phyloP scores from a whole-genome alignment of 2,888 invertebrate genomes.

The Xylota segnis region DNA sequence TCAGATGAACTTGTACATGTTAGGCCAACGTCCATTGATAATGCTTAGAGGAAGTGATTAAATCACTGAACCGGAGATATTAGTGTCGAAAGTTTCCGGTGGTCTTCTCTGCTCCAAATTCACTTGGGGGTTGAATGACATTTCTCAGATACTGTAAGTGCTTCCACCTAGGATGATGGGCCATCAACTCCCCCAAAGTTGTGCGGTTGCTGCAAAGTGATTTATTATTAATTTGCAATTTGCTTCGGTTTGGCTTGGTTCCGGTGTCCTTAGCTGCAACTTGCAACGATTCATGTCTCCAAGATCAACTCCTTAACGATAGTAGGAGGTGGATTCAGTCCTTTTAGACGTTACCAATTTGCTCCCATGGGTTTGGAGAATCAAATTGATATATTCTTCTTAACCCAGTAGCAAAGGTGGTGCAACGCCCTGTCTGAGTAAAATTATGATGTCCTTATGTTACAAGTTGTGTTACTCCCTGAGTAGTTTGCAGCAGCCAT shows the following conservation, averaged over 20 bases:
- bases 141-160: slow-evolving; percentile 20
- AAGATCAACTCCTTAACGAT: slow-evolving; percentile 44
- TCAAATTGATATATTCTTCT: slow-evolving; percentile 21
- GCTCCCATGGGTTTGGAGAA: slow-evolving; percentile 29
- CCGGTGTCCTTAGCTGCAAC: slow-evolving; percentile 56
- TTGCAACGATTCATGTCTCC: slow-evolving; percentile 15
- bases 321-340: slow-evolving; percentile 22
- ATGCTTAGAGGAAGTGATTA: slow-evolving; percentile 22
- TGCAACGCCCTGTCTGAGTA: slow-evolving; percentile 22
- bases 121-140: slow-evolving; percentile 33
- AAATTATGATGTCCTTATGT: slow-evolving; percentile 34
- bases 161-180: slow-evolving; percentile 9
- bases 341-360: slow-evolving; percentile 35
- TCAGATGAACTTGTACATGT: slow-evolving; percentile 4
- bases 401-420: slow-evolving; percentile 2
- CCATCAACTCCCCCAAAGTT: slow-evolving; percentile 10
- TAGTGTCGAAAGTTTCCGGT: slow-evolving; percentile 58
- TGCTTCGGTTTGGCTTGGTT: slow-evolving; percentile 54
- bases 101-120: slow-evolving; percentile 27
- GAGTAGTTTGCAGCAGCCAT: slow-evolving; percentile 6
- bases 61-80: slow-evolving; percentile 55
- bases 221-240: slow-evolving; percentile 75
- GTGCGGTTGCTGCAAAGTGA: slow-evolving; percentile 61
- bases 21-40: neutral
- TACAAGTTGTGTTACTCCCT: slow-evolving; percentile 28